These are phyloP conservation scores for Vombatus ursinus DNA, from an alignment of 2,113 vertebrate species.

Conservation along the genomic window DNA sequence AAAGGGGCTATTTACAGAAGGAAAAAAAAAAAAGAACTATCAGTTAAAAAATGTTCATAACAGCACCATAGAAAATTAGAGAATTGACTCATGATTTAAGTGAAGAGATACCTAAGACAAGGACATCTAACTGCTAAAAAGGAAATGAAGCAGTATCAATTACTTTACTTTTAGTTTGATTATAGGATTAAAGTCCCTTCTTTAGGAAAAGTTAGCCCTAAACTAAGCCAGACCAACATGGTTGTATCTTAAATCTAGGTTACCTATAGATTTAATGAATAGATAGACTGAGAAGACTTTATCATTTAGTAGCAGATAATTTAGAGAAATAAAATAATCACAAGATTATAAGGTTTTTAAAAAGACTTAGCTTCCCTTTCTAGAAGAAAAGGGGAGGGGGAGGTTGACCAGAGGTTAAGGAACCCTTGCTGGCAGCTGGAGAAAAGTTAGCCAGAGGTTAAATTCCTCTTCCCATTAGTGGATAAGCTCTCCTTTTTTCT, in stretches of 20 bases:
- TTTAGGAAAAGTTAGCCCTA: neutral
- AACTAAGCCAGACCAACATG: neutral
- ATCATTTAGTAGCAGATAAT: neutral
- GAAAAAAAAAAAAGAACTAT: neutral
- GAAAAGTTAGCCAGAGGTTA: neutral
- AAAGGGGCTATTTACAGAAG: neutral
- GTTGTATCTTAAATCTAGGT: neutral
- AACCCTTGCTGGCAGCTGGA: neutral
- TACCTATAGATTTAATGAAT: neutral
- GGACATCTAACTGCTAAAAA: neutral
- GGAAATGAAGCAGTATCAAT: neutral
- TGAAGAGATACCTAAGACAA: neutral
- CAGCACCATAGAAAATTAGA: neutral
- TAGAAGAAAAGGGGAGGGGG: neutral
- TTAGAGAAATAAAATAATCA: neutral
- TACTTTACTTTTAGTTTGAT: neutral
- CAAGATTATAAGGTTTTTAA: neutral
- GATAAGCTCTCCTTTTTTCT: neutral
- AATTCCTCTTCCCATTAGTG: neutral
- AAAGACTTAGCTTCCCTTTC: neutral
- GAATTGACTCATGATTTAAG: neutral
- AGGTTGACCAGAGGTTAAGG: no score
- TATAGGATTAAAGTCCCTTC: neutral
- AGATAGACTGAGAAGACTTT: neutral
- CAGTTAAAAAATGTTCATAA: neutral